Percentiles rank a stretch among this genome's conserved stretches.
Conservation (phyloP, 2,113 vertebrate genomes). For the Pagrus major region DNA sequence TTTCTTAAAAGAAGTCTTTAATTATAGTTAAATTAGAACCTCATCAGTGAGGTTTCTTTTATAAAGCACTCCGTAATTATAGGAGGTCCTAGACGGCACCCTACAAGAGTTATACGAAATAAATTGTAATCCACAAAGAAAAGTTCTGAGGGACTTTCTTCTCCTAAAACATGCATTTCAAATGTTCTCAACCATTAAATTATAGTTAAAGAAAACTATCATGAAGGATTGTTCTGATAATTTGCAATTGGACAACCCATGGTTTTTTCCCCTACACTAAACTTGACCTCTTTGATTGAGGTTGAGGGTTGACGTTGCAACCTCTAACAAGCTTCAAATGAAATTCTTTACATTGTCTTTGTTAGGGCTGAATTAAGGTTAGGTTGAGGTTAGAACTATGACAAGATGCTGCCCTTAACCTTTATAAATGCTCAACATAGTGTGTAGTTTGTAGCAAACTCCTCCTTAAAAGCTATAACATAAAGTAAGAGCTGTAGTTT, state of each 20-base stretch:
- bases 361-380: neutral
- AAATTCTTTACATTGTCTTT: no score
- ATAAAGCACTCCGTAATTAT: neutral
- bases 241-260: neutral
- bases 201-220: no score
- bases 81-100: neutral
- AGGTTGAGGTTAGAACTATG: no score
- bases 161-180: neutral
- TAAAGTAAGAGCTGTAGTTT: no score
- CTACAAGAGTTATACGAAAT: neutral
- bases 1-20: conserved; percentile 16
- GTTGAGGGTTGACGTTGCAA: no score
- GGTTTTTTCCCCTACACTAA: no score
- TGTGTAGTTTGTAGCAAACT: no score
- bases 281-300: neutral
- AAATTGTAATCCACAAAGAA: neutral
- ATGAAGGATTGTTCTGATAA: no score
- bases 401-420: no score
- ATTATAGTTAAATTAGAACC: conserved; percentile 29
- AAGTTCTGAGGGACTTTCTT: neutral
- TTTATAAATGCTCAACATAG: no score
- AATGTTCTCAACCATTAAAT: no score
- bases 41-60: conserved; percentile 2
- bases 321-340: neutral
- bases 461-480: no score